Evolutionary conservation across 2,888 invertebrate genomes (phyloP), one percentile per base, ranked within the genome.

Genomic region (Ichneumoninae sp.): DNA sequence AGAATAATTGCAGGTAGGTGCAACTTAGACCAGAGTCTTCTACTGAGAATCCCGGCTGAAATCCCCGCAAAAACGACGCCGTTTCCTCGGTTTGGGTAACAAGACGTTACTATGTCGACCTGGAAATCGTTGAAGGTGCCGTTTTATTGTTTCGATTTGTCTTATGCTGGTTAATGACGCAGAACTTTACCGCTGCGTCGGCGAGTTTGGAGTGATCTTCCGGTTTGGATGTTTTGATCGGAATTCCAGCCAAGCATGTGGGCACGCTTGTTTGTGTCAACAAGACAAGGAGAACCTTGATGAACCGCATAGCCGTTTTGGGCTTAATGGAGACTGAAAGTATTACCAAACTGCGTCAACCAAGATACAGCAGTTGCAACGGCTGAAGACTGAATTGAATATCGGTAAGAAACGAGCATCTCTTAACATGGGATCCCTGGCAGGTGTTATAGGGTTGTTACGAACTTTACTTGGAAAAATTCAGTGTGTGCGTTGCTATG

Each of bases 11-110:
- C 57, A 1, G 57, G 57, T 0, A 60, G 22, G 30, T 19, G 13
- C 4, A 44, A 33, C 10, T 36, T 54, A 7, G 6, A 57, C 22
- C 36, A 10, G 3, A 13, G 26, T 40, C 10, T 57, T 71, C 22
- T 71, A 5, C 1, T 22, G 54, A 71, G 13, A 3, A 1, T 40
- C 3, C 22, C 57, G 40, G 40, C 22, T 22, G 57, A 13, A 40
- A 1, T 16, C 40, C 54, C 71, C 3, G 22, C 71, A 10, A 71
- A 30, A 4, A 54, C 54, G n/a, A 72, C 57, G 1, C 6, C 40
- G 8, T 60, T 60, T 22, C 57, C 19, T 52, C 22, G 33, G 1
- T 70, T 33, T 33, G 4, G n/a, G 54, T 54, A 72, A 60, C 72
- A 60, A 26, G 16, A 40, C 2, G n/a, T 26, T 40, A 60, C 36